Conservation (phyloP, 1,140 invertebrate species). For the Drosophila pectinifera region DNA sequence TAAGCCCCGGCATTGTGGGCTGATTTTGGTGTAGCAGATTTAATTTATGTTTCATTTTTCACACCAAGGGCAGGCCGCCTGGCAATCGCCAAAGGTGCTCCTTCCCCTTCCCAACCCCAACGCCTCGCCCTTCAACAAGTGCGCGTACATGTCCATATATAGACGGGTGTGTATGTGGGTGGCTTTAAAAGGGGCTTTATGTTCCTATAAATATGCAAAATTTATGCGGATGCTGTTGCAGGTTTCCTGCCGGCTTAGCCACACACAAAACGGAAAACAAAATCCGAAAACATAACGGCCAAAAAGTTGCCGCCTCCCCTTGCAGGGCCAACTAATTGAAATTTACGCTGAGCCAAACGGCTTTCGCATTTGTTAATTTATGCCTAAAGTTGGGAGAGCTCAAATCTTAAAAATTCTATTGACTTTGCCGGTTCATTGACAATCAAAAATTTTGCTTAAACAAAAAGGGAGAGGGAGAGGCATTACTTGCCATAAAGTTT, state of each 20-base stretch:
- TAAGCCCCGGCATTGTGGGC: conserved; percentile 48
- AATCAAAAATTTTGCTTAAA: neutral
- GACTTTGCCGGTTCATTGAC: conserved; percentile 14
- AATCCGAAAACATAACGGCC: conserved; percentile 9
- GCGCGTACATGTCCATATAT: conserved; percentile 4
- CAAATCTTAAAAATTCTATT: conserved; percentile 29
- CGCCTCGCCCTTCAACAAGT: conserved; percentile 36
- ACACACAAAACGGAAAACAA: conserved; percentile 25
- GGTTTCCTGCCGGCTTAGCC: conserved; percentile 42
- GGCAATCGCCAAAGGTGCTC: conserved; percentile 56
- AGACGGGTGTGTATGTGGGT: conserved; percentile 15
- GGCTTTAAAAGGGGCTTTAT: conserved; percentile 41
- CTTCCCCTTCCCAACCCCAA: conserved; percentile 7
- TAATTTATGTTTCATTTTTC: conserved; percentile 66
- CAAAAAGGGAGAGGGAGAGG: too few species aligned
- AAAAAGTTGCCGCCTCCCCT: conserved; percentile 46
- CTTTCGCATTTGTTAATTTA: conserved; percentile 40
- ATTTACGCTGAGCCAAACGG: conserved; percentile 66
- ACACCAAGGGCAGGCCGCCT: conserved; percentile 27
- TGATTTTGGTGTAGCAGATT: conserved; percentile 53
- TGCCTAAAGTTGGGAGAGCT: conserved; percentile 9
- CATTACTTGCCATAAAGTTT: conserved; percentile 10
- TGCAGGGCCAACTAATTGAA: conserved; percentile 69
- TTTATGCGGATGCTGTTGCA: conserved; percentile 53
- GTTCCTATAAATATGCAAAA: conserved; percentile 60